These are phyloP conservation scores for Polymixis lichenea DNA, from an alignment of 2,888 invertebrate genomes.

Conservation along the genomic window DNA sequence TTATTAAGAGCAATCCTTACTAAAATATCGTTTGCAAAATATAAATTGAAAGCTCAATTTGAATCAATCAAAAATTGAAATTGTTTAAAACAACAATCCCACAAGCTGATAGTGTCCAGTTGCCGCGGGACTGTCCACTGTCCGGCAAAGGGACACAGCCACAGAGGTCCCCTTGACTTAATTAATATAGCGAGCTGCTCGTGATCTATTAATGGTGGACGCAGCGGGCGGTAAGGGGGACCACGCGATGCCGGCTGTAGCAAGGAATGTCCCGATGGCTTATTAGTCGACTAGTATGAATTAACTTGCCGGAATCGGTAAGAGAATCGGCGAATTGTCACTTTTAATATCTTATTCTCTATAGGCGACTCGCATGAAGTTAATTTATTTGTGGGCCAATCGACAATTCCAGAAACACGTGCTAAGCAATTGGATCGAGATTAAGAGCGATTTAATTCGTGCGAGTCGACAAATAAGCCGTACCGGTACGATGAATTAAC, in stretches of 20 bases:
- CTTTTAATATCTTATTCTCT: too few species aligned
- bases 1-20: not conserved
- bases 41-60: constrained; percentile 14
- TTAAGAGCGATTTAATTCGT: too few species aligned
- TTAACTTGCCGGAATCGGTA: too few species aligned
- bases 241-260: constrained; percentile 7
- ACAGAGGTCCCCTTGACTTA: constrained; percentile 72
- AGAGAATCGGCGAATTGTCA: too few species aligned
- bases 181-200: constrained; percentile 77
- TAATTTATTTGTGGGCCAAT: too few species aligned
- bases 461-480: too few species aligned
- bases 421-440: too few species aligned
- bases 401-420: too few species aligned
- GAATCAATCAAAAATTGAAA: constrained; percentile 30
- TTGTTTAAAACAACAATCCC: constrained; percentile 19
- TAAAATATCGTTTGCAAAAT: constrained; percentile 6
- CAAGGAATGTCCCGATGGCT: constrained; percentile 24
- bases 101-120: constrained; percentile 31
- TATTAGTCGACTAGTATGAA: too few species aligned
- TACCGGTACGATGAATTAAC: not conserved
- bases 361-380: too few species aligned
- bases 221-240: constrained; percentile 71
- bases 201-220: constrained; percentile 76
- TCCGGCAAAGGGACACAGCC: constrained; percentile 36
- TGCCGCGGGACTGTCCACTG: constrained; percentile 46